These are phyloP conservation scores for Acrossocheilus wenchowensis DNA, from an alignment of 2,797 vertebrate genomes.

Conservation along the genomic window DNA sequence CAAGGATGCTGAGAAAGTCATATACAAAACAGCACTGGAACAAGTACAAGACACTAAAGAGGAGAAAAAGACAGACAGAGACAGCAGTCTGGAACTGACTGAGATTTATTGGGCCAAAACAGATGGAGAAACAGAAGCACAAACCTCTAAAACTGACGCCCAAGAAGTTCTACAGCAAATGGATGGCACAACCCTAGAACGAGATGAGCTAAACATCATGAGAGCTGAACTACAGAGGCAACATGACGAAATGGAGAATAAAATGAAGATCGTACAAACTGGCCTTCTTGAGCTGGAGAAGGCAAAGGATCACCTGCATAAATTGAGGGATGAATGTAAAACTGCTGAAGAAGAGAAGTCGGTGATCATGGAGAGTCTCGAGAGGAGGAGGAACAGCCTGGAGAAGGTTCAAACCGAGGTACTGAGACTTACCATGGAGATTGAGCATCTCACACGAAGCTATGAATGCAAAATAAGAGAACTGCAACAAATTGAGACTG, in stretches of 20 bases:
- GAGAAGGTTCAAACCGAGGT: conserved; percentile 26
- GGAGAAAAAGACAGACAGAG: conserved; percentile 11
- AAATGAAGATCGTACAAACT: conserved; percentile 18
- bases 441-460: conserved; percentile 25
- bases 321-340: conserved; percentile 25
- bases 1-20: neutral
- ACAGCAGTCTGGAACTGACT: neutral
- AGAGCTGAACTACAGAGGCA: neutral
- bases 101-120: neutral
- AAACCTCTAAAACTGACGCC: neutral
- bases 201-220: conserved; percentile 10
- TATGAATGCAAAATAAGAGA: conserved; percentile 40
- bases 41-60: conserved; percentile 7
- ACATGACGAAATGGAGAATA: conserved; percentile 27
- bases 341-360: conserved; percentile 34
- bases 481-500: conserved; percentile 36
- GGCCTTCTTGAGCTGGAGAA: conserved; percentile 24
- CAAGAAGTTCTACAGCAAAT: conserved; percentile 1
- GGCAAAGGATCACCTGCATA: conserved; percentile 21
- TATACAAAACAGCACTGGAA: neutral
- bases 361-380: conserved; percentile 20
- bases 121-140: conserved; percentile 18
- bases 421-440: conserved; percentile 19
- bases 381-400: conserved; percentile 37
- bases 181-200: neutral